Base-by-base conservation (phyloP, 1,140 invertebrate genomes). In the Penaeus vannamei region DNA sequence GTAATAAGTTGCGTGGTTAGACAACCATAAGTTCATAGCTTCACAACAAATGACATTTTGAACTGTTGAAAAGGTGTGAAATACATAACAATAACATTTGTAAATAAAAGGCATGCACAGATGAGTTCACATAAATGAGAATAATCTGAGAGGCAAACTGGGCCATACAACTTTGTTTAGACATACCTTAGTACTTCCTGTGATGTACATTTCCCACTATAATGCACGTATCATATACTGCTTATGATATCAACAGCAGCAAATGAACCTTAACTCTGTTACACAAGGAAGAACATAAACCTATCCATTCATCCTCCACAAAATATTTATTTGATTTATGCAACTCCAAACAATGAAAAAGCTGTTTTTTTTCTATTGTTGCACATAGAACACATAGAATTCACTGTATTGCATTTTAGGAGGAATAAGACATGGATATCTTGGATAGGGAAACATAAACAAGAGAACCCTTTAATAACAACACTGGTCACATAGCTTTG, bases 141-240 rank as follows among this genome's bases (percentile, higher is more conserved):
- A 89, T 83, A 82, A 89, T 77, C 80, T 84, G 72, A 79, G 77
- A 84, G 87, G 82, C 82, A 89, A 89, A 83, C 83, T 89, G 83
- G 87, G 79, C 87, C 84, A 61, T 88, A 84, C 87, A 89, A 84
- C n/a, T 46, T 26, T 42, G 32, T 76, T 77, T 20, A 53, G 53
- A 53, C 53, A 53, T 17, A 53, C 53, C 53, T 14, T 53, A 10
- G 53, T 53, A 53, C 53, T 53, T 53, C 53, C 66, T 22, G 36
- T 76, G 62, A 85, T 81, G 61, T 72, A 79, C 64, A 42, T 23
- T 86, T 81, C 69, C 53, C 53, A 53, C 53, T 53, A 53, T 53
- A 53, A 53, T 53, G 53, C 53, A 53, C 53, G 53, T 53, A 53
- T 53, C 53, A 53, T 53, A 53, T 53, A 53, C 53, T 53, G 53